A percentile compares a stretch with the other conserved stretches of the same genome.
Conservation (phyloP, 1,140 invertebrate genomes). For the Zaprionus davidi region DNA sequence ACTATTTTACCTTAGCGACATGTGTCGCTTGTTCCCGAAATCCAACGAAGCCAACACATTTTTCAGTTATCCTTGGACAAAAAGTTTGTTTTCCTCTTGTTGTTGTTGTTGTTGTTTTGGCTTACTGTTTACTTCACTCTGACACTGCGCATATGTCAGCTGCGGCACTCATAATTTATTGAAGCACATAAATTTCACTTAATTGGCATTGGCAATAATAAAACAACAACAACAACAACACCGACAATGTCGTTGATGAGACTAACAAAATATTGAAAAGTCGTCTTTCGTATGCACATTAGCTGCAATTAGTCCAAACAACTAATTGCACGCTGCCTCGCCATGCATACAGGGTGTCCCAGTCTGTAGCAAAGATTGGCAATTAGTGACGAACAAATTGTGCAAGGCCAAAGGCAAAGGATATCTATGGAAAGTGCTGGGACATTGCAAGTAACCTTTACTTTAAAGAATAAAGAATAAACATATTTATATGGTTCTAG, state of each 20-base stretch:
- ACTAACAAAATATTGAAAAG: conserved; percentile 50
- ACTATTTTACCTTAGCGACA: conserved; percentile 81
- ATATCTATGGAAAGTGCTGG: not conserved
- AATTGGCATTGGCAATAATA: conserved; percentile 76
- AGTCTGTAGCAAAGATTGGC: not conserved
- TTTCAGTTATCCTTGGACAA: conserved; percentile 61
- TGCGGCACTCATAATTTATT: conserved; percentile 75
- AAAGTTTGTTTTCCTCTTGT: conserved; percentile 53
- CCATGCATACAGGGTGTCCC: conserved; percentile 3
- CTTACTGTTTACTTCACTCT: conserved; percentile 40
- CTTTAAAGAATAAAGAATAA: too few species aligned
- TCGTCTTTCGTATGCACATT: conserved; percentile 58
- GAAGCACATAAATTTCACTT: conserved; percentile 80
- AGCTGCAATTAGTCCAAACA: conserved; percentile 63
- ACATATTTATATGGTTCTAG: too few species aligned
- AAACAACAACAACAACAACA: conserved; percentile 16
- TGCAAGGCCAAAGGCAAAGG: not conserved
- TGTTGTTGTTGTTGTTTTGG: conserved; percentile 30
- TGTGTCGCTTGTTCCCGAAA: conserved; percentile 51
- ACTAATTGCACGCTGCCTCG: conserved; percentile 53
- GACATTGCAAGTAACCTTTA: too few species aligned
- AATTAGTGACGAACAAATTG: conserved; percentile 16
- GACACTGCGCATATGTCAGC: conserved; percentile 69
- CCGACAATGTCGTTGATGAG: conserved; percentile 41
- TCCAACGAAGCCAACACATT: conserved; percentile 38